phyloP scores from a whole-genome alignment of 2,888 invertebrate genomes.

The Acanthosepion lycidas region DNA sequence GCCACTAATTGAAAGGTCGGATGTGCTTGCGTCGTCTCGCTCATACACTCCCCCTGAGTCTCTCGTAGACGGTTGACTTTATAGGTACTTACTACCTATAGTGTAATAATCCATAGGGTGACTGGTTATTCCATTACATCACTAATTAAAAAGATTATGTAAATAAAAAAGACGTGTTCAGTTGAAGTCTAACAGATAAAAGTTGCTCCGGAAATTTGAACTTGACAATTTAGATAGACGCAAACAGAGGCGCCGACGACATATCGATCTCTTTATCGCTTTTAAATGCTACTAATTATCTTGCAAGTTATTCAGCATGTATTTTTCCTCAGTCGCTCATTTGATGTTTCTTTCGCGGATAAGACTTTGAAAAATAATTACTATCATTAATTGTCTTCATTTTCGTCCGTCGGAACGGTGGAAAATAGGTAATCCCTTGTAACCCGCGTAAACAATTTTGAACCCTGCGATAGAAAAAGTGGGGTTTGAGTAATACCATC shows the following conservation, averaged over 20 bases:
- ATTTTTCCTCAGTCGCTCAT: not conserved
- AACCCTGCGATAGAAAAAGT: no score
- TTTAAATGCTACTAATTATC: not conserved
- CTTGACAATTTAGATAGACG: not conserved
- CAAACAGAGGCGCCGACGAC: not conserved
- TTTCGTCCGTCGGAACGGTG: not conserved
- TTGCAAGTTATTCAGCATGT: not conserved
- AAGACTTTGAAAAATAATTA: slow-evolving; percentile 14
- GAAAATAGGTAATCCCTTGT: no score
- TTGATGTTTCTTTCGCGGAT: not conserved
- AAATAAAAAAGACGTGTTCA: not conserved
- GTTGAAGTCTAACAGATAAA: not conserved
- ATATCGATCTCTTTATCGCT: not conserved
- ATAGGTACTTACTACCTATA: no score
- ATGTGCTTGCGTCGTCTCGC: no score
- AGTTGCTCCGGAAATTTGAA: not conserved
- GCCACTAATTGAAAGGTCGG: no score
- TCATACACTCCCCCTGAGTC: no score
- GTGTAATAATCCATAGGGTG: no score
- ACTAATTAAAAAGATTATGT: not conserved
- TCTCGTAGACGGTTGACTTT: no score
- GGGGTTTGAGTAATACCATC: no score
- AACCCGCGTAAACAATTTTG: no score
- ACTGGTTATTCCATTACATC: no score
- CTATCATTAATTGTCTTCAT: not conserved